Conservation (phyloP, 2,113 vertebrate species). For the Gorsachius goisagi region DNA sequence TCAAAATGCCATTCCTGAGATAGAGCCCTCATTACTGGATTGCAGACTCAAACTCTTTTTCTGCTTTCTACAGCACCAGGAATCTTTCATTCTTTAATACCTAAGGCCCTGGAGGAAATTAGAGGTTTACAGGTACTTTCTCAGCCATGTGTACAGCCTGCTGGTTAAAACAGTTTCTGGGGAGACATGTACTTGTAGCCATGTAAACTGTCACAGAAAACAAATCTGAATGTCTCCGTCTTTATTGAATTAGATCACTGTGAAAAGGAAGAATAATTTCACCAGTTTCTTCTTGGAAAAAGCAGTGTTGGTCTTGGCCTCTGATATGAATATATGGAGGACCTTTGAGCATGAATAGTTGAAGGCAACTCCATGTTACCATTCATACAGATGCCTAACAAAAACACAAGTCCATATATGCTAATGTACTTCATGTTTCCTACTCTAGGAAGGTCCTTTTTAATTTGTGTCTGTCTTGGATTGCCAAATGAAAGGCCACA, state of each 20-base stretch:
- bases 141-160: background rate
- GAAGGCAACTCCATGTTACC: background rate
- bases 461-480: background rate
- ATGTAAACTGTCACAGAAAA: background rate
- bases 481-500: background rate
- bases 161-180: background rate
- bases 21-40: background rate
- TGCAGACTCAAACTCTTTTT: background rate
- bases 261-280: background rate
- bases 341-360: background rate
- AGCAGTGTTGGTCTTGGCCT: background rate
- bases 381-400: background rate
- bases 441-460: background rate
- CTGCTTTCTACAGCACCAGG: background rate
- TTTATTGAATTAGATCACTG: background rate
- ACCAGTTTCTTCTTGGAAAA: background rate
- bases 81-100: background rate
- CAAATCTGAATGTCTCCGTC: background rate
- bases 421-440: background rate
- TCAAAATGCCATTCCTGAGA: background rate
- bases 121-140: background rate
- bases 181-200: background rate
- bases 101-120: background rate
- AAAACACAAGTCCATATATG: background rate
- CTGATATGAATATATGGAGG: background rate